Percentiles rank a stretch among this genome's conserved stretches.
Conservation (phyloP, 2,888 invertebrate genomes). For the Stramonita haemastoma region DNA sequence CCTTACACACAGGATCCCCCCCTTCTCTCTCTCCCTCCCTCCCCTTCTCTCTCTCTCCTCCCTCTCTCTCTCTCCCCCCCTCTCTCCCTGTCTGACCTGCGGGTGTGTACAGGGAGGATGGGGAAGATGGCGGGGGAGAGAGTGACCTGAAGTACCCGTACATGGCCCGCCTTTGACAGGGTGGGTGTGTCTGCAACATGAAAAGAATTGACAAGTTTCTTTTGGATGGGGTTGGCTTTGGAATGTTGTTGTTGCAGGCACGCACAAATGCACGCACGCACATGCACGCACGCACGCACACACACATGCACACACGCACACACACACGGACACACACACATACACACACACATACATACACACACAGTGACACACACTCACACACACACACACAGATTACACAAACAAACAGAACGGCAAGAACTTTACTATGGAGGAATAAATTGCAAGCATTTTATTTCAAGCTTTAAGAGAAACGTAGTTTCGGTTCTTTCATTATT, state of each 20-base stretch:
- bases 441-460: too few relatives aligned
- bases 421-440: too few relatives aligned
- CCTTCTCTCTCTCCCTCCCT: background rate
- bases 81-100: background rate
- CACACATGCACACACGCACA: background rate
- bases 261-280: too few relatives aligned
- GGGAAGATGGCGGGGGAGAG: background rate
- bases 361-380: background rate
- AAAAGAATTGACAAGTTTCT: too few relatives aligned
- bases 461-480: too few relatives aligned
- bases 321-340: constrained; percentile 4
- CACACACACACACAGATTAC: background rate
- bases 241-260: too few relatives aligned
- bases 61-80: constrained; percentile 15
- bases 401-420: too few relatives aligned
- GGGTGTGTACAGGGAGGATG: background rate
- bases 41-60: background rate
- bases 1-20: too few relatives aligned
- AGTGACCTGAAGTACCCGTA: background rate
- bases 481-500: too few relatives aligned
- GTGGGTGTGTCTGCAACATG: background rate
- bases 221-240: too few relatives aligned
- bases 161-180: background rate
- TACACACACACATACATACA: constrained; percentile 15
- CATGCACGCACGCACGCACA: too few relatives aligned